Conservation (phyloP, 1,140 invertebrate species). For the Atta texana region DNA sequence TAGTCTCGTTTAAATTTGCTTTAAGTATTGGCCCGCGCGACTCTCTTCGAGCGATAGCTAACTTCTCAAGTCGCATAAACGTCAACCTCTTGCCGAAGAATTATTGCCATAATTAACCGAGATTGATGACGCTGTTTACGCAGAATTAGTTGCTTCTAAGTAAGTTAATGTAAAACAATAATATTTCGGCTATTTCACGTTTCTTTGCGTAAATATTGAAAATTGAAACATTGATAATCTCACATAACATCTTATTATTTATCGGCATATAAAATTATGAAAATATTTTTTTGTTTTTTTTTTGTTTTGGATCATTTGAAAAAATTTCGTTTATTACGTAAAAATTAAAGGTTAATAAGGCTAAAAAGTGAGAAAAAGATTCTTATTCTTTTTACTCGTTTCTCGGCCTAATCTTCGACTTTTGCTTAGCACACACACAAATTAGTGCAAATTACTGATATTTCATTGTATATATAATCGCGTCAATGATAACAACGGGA, state of each 20-base stretch:
- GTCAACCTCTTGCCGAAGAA: slow-evolving; percentile 14
- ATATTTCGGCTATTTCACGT: background rate
- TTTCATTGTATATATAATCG: no score
- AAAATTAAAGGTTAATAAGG: no score
- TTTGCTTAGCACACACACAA: no score
- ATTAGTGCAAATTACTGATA: no score
- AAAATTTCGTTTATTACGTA: background rate
- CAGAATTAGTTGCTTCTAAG: slow-evolving; percentile 7
- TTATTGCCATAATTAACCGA: slow-evolving; percentile 41
- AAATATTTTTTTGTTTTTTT: background rate
- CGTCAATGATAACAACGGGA: no score
- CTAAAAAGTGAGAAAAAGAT: no score
- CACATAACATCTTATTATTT: background rate
- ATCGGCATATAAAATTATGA: background rate
- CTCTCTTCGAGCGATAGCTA: slow-evolving; percentile 44
- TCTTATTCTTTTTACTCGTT: no score
- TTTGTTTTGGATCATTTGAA: background rate
- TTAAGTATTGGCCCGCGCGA: slow-evolving; percentile 28
- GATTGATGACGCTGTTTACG: background rate
- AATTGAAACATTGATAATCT: background rate
- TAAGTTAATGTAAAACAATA: slow-evolving; percentile 33
- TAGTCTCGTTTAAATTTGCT: slow-evolving; percentile 71
- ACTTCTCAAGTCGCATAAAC: slow-evolving; percentile 40
- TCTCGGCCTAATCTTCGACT: no score
- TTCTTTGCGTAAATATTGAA: background rate